Percentiles rank a stretch among this genome's conserved stretches.
phyloP scores from a whole-genome alignment of 2,888 invertebrate species.

The Silvanus unidentatus region DNA sequence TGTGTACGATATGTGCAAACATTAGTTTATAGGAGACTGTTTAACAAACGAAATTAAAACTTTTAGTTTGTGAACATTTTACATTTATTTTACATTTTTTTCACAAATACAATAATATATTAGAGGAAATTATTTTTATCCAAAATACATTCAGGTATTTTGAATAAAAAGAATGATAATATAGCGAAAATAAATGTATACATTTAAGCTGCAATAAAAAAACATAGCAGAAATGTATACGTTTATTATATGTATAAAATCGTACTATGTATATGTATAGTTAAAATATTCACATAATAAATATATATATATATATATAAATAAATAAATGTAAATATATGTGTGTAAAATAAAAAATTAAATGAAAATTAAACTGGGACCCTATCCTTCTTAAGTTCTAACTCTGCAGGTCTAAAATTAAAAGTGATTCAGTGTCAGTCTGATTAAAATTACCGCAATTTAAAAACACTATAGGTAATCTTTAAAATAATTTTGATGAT shows the following conservation, averaged over 20 bases:
- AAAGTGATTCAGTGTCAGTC: conserved; percentile 22
- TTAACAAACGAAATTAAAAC: conserved; percentile 10
- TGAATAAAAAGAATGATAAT: too few relatives aligned
- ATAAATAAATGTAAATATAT: conserved; percentile 24
- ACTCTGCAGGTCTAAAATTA: conserved; percentile 27
- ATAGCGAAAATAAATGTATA: too few relatives aligned
- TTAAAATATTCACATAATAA: too few relatives aligned
- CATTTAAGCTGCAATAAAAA: too few relatives aligned
- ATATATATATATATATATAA: too few relatives aligned
- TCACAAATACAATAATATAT: conserved; percentile 14
- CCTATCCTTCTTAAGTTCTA: conserved; percentile 36
- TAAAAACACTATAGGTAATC: neutral
- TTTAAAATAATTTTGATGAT: neutral
- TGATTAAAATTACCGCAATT: conserved; percentile 19
- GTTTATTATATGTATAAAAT: too few relatives aligned
- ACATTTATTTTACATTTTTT: too few relatives aligned
- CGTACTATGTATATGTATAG: too few relatives aligned
- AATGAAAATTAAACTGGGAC: conserved; percentile 26
- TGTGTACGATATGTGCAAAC: conserved; percentile 38
- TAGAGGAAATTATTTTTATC: conserved; percentile 7
- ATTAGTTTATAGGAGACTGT: conserved; percentile 22
- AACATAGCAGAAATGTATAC: too few relatives aligned
- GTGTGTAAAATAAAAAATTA: conserved; percentile 25
- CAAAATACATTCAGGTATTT: too few relatives aligned
- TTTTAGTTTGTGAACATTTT: conserved; percentile 23